Base-by-base conservation (phyloP, 2,797 vertebrate species). In the Ctenopoma multispine region DNA sequence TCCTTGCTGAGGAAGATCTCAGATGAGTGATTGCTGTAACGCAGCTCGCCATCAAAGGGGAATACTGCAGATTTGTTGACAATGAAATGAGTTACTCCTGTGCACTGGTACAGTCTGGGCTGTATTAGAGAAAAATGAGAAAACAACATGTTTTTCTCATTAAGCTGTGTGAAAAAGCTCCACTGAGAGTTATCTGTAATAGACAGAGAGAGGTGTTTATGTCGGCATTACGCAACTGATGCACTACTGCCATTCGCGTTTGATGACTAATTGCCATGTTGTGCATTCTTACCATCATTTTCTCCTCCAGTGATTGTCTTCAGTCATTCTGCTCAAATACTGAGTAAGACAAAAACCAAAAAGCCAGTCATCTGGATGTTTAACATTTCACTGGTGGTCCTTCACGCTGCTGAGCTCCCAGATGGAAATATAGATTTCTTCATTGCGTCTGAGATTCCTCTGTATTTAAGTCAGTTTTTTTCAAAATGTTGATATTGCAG, bases 1-100 rank as follows among this genome's bases (percentile, higher is more conserved):
- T 72, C 44, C 55, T 80, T 13, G 1, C 47, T 34, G 64, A 75
- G 78, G 79, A 69, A 34, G 69, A 59, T 69, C 67, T 77, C 49
- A 77, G 54, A 81, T 81, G 84, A 89, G 77, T 18, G 72, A 81
- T 65, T n/a, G 54, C 53, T 58, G 70, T 68, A 40, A 47, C 62
- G 44, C 49, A 34, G 67, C 10, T 53, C 11, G 2, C 40, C 70
- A 47, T 75, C 77, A 85, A 79, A 85, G 57, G 36, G 47, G 36
- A 77, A n/a, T 58, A 5, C 60, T 48, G 56, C 41, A 50, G 72
- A 50, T 66, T 68, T 66, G 75, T 40, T 4, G 21, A 51, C 56
- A 34, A 85, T 79, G 46, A 46, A 59, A 69, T 62, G 18, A 60
- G 61, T 70, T 67, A 60, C 53, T 70, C 58, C 59, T 21, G 44